Evolutionary conservation across 2,113 vertebrate species (phyloP).

Genomic region (Gnathonemus echidnorhynchus): DNA sequence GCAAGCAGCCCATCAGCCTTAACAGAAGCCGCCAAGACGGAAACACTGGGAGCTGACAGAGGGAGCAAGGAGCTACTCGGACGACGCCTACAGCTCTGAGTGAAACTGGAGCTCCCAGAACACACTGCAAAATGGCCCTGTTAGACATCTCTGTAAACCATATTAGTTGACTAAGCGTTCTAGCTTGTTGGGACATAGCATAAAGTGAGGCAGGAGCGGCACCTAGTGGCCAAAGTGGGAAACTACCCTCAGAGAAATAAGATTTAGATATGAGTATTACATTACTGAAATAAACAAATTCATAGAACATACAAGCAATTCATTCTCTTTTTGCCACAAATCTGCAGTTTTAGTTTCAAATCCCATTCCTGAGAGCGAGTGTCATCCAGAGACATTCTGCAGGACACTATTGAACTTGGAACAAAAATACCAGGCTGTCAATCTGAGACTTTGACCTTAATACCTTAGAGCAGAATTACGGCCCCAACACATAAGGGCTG

Average conservation of each 20-base stretch:
- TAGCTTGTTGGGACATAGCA: neutral
- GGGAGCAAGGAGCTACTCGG: neutral
- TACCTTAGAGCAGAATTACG: neutral
- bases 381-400: neutral
- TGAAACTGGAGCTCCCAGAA: neutral
- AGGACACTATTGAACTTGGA: neutral
- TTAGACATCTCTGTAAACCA: neutral
- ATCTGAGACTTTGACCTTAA: neutral
- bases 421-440: neutral
- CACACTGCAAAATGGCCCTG: neutral
- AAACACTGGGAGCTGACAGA: neutral
- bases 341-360: neutral
- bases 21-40: neutral
- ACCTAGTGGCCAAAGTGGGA: slow-evolving; percentile 23
- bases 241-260: neutral
- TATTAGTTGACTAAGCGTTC: neutral
- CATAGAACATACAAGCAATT: neutral
- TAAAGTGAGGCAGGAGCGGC: slow-evolving; percentile 9
- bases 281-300: neutral
- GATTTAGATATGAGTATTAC: neutral
- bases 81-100: neutral
- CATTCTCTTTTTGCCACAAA: neutral
- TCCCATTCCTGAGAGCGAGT: neutral
- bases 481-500: neutral
- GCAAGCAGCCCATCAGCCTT: neutral